Evolutionary conservation across 2,797 vertebrate species (phyloP), one percentile per base, ranked within the genome.

Genomic region (Podarcis lilfordi): DNA sequence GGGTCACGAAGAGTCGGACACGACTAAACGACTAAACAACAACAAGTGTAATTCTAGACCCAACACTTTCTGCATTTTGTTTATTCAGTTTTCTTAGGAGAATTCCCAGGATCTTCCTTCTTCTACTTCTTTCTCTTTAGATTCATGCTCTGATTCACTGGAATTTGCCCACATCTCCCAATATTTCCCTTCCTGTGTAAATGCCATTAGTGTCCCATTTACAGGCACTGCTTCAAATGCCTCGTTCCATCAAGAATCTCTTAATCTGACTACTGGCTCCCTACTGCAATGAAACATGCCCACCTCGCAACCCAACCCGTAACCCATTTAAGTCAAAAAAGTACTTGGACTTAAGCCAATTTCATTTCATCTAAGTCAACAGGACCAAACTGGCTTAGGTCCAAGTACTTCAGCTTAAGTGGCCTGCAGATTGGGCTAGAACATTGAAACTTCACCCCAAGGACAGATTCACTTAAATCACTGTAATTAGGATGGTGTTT

Each of bases 361-460:
- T 82, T 81, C 71, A 77, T 86, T 89, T 89, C 78, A 89, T 86
- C 78, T 86, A 85, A 89, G 35, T 89, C 84, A 89, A 76, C 82
- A 71, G 79, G 59, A 86, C 71, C 45, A 75, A 81, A 69, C 27
- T 89, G 84, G 88, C 88, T 82, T 85, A 81, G 85, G 82, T 89
- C 84, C 78, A 86, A 86, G 71, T 76, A 81, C 59, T 85, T 89
- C 61, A 66, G 71, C 8, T 75, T 85, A 89, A 76, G 78, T 81
- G 78, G 79, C 72, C 78, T 89, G 32, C 79, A 89, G 78, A 82
- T 55, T 76, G 25, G 71, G 35, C 43, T 69, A 77, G 59, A 85
- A 86, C 37, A n/a, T 81, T 89, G 74, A 90, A 64, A 66, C n/a
- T 90, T 93, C 76, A 89, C 88, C 90, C 92, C 88, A 90, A 91